phyloP scores from a whole-genome alignment of 2,888 invertebrate species.

The Parasteatoda lunata region DNA sequence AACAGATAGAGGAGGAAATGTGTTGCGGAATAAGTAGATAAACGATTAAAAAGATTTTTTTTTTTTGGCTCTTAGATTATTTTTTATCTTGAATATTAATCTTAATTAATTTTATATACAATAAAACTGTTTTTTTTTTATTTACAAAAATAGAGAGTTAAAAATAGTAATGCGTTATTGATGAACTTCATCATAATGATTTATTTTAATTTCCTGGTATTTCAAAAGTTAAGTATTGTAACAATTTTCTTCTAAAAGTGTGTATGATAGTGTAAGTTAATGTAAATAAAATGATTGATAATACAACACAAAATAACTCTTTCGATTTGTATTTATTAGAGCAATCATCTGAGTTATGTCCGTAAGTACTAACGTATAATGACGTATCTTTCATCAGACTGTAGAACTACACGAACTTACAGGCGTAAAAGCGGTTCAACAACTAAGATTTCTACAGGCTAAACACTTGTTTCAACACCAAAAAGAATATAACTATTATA shows the following conservation, averaged over 20 bases:
- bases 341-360: slow-evolving; percentile 64
- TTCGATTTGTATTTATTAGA: slow-evolving; percentile 65
- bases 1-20: too few relatives aligned
- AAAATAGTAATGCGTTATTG: too few relatives aligned
- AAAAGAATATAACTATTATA: slow-evolving; percentile 17
- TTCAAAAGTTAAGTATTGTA: too few relatives aligned
- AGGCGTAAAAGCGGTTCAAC: slow-evolving; percentile 67
- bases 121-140: too few relatives aligned
- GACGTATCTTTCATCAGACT: slow-evolving; percentile 67
- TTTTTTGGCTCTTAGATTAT: too few relatives aligned
- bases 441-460: slow-evolving; percentile 68
- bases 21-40: too few relatives aligned
- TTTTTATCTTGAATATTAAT: too few relatives aligned
- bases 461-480: slow-evolving; percentile 55
- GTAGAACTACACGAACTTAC: slow-evolving; percentile 68
- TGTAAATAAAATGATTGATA: neutral
- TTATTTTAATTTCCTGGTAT: too few relatives aligned
- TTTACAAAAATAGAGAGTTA: too few relatives aligned
- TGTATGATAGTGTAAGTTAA: neutral
- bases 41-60: too few relatives aligned
- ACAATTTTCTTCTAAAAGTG: neutral
- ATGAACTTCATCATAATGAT: too few relatives aligned
- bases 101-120: too few relatives aligned
- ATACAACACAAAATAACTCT: slow-evolving; percentile 29
- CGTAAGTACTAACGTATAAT: slow-evolving; percentile 68